Conservation (phyloP, 2,797 vertebrate genomes). For the Phalanger gymnotis region DNA sequence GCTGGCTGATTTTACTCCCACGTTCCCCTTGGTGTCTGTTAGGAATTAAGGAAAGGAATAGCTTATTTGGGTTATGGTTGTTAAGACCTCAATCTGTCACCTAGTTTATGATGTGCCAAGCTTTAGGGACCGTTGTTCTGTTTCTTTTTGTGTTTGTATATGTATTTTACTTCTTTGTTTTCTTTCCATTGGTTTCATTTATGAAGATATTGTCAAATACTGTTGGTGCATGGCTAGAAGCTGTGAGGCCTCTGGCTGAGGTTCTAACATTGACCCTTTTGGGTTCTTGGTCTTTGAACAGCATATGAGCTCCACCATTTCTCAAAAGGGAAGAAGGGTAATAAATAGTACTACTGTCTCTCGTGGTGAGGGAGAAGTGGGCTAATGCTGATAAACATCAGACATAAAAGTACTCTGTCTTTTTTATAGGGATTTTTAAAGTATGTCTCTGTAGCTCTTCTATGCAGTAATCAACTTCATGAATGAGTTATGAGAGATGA, state of each 20-base stretch:
- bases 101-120: not conserved
- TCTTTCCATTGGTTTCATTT: constrained; percentile 50
- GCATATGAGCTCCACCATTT: constrained; percentile 45
- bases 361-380: constrained; percentile 64
- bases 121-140: not conserved
- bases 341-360: constrained; percentile 71
- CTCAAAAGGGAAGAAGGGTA: constrained; percentile 63
- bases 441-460: constrained; percentile 51
- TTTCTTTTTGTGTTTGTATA: not conserved
- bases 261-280: constrained; percentile 54
- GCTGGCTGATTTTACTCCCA: constrained; percentile 37
- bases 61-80: not conserved
- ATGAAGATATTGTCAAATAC: constrained; percentile 39
- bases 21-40: constrained; percentile 23
- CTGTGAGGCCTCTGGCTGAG: constrained; percentile 38
- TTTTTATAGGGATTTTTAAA: constrained; percentile 56
- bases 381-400: constrained; percentile 66
- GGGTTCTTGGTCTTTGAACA: constrained; percentile 43
- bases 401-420: constrained; percentile 55
- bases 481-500: constrained; percentile 64
- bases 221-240: constrained; percentile 31
- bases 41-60: constrained; percentile 33
- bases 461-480: constrained; percentile 66
- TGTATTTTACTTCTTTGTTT: constrained; percentile 58
- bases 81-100: not conserved